Conservation (phyloP, 2,113 vertebrate species). For the Clarias magur region DNA sequence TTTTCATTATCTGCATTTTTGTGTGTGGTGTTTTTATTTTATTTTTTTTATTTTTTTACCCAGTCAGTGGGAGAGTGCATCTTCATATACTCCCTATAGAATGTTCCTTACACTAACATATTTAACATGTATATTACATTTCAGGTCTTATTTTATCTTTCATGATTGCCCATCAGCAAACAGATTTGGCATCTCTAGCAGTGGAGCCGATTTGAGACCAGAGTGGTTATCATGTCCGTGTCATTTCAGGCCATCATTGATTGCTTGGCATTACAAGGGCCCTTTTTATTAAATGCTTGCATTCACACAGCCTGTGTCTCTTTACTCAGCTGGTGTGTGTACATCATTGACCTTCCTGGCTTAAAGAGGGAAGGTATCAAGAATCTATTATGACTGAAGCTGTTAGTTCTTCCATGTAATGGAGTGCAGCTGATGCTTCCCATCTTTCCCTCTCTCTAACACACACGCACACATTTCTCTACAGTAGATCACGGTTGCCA, state of each 20-base stretch:
- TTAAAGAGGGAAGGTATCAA: neutral
- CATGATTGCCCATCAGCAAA: neutral
- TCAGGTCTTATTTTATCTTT: too few species aligned
- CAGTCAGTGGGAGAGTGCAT: neutral
- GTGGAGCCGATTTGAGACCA: neutral
- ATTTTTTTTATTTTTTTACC: too few species aligned
- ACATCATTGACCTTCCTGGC: neutral
- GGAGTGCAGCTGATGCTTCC: neutral
- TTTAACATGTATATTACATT: too few species aligned
- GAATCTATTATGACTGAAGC: neutral
- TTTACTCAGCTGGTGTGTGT: constrained; percentile 12
- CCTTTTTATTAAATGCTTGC: neutral
- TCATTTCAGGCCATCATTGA: neutral
- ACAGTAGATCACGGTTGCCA: constrained; percentile 9
- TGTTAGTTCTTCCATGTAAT: neutral
- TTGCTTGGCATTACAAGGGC: constrained; percentile 6
- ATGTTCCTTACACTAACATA: neutral
- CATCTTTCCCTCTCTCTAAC: neutral
- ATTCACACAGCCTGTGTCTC: neutral
- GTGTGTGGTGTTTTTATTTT: too few species aligned
- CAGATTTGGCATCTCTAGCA: neutral
- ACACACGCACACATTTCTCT: neutral
- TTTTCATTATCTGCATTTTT: too few species aligned
- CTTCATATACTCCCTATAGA: neutral
- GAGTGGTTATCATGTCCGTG: neutral